Percentiles rank a stretch among this genome's conserved stretches.
These are phyloP conservation scores for Caenorhabditis wallacei DNA, from an alignment of 2,888 invertebrate genomes.

Conservation along the genomic window DNA sequence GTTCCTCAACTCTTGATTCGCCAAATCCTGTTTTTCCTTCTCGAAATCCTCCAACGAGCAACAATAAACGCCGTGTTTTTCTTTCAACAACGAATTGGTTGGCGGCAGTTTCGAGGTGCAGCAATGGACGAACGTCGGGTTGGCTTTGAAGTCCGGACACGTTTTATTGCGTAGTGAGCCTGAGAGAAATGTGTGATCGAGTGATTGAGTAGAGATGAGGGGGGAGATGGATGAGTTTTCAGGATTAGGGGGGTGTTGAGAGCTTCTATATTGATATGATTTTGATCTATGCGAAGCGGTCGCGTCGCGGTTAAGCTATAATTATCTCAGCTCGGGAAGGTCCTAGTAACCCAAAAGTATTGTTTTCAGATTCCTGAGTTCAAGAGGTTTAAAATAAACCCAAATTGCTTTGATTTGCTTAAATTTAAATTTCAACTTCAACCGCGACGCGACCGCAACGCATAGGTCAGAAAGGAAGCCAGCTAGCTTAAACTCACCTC, in stretches of 20 bases:
- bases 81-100: constrained; percentile 60
- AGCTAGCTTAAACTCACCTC: no score
- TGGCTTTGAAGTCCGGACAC: constrained; percentile 73
- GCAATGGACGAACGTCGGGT: constrained; percentile 65
- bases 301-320: no score
- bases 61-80: constrained; percentile 70
- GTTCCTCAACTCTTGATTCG: constrained; percentile 65
- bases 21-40: constrained; percentile 69
- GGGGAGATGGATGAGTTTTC: no score
- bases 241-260: no score
- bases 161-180: constrained; percentile 66
- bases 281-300: no score
- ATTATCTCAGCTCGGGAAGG: no score
- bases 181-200: constrained; percentile 8
- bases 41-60: constrained; percentile 67
- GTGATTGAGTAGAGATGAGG: neutral
- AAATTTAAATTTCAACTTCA: neutral
- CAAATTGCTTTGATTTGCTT: neutral
- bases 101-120: constrained; percentile 71
- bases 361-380: neutral
- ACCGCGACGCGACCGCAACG: neutral
- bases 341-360: no score
- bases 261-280: no score
- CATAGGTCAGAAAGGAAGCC: neutral
- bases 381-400: neutral